phyloP scores from a whole-genome alignment of 2,888 invertebrate genomes.

The Geophilus truncorum region DNA sequence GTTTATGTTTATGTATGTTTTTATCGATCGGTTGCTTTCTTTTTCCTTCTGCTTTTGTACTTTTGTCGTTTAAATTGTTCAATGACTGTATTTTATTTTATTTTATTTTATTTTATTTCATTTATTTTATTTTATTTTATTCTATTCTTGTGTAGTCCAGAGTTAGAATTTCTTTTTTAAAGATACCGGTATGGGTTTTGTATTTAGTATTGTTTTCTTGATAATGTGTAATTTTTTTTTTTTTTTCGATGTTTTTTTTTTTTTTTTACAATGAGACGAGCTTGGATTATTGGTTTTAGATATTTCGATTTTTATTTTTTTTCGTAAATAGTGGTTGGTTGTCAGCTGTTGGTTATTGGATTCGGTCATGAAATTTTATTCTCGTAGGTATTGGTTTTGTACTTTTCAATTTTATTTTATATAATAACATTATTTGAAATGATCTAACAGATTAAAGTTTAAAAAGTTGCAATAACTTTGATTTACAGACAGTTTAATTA shows the following conservation, averaged over 20 bases:
- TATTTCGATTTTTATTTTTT: not conserved
- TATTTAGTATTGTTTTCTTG: not conserved
- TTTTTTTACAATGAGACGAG: not conserved
- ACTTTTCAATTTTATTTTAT: not conserved
- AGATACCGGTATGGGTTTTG: not conserved
- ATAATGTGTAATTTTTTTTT: not conserved
- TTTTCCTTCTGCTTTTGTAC: not conserved
- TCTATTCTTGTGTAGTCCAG: too few species aligned
- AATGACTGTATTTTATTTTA: too few species aligned
- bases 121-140: too few species aligned
- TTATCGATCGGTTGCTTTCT: not conserved
- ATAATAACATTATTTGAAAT: not conserved
- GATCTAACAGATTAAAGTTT: not conserved
- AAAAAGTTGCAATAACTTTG: not conserved
- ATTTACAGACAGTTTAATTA: not conserved
- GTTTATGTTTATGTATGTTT: not conserved
- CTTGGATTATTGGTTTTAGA: slow-evolving; percentile 16
- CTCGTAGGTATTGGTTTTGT: slow-evolving; percentile 1
- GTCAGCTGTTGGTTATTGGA: slow-evolving; percentile 27
- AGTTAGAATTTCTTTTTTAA: too few species aligned
- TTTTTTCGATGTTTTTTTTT: too few species aligned
- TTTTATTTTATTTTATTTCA: too few species aligned
- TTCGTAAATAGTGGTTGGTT: not conserved
- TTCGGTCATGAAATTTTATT: slow-evolving; percentile 21
- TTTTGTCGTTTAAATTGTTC: too few species aligned